phyloP scores from a whole-genome alignment of 2,888 invertebrate genomes.

The Yponomeuta cagnagella region DNA sequence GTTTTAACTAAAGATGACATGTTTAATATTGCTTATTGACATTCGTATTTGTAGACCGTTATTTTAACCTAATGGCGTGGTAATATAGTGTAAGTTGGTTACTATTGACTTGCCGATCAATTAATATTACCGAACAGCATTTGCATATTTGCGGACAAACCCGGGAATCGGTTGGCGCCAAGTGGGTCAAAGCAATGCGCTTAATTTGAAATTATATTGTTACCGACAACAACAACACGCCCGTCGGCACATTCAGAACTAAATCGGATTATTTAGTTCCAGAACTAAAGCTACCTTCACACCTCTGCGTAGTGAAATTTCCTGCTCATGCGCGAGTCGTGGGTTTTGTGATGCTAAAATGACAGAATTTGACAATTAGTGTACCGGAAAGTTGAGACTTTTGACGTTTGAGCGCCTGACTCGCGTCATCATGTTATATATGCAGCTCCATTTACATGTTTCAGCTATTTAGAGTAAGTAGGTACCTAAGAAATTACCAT shows the following conservation, averaged over 20 bases:
- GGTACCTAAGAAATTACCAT: no score
- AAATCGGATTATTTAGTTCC: constrained; percentile 1
- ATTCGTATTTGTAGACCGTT: neutral
- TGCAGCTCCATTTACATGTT: no score
- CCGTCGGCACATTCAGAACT: neutral
- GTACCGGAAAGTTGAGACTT: no score
- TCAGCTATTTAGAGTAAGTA: no score
- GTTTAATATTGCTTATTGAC: no score
- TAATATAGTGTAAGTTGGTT: neutral
- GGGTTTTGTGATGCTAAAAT: no score
- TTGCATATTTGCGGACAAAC: neutral
- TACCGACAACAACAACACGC: neutral
- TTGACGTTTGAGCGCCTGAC: no score
- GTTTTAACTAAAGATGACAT: no score
- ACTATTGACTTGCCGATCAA: neutral
- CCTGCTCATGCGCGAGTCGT: no score
- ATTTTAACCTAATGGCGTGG: neutral
- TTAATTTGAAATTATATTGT: neutral
- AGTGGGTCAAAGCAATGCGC: constrained; percentile 1
- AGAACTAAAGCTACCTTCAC: neutral
- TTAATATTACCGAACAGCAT: neutral
- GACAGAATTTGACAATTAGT: no score
- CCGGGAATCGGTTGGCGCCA: neutral
- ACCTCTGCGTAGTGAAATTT: no score
- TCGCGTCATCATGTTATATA: no score